Conservation (phyloP, 2,888 invertebrate species). For the Antheraea yamamai region DNA sequence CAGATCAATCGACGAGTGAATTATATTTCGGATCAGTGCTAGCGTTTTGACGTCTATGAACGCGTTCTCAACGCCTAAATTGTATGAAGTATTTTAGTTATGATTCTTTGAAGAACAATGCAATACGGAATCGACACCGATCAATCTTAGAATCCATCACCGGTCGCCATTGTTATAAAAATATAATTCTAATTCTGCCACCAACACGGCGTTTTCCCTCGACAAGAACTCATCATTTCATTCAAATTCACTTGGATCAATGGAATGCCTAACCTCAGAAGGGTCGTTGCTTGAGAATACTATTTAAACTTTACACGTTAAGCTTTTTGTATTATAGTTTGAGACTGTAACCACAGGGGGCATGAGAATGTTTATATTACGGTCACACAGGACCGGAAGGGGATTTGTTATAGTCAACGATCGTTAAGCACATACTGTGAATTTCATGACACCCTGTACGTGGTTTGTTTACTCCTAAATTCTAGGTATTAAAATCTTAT, state of each 20-base stretch:
- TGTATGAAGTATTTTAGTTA: too few relatives aligned
- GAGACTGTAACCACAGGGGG: not conserved
- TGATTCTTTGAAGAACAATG: too few relatives aligned
- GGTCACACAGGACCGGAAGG: not conserved
- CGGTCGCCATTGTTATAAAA: too few relatives aligned
- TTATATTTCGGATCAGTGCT: too few relatives aligned
- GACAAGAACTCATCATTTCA: not conserved
- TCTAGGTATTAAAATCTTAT: not conserved
- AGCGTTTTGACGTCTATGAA: too few relatives aligned
- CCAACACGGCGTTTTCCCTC: not conserved
- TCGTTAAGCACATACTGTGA: not conserved
- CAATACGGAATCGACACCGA: too few relatives aligned
- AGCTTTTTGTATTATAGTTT: not conserved
- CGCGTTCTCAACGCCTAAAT: too few relatives aligned
- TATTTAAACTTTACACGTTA: not conserved
- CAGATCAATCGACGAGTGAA: too few relatives aligned
- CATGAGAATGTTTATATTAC: not conserved
- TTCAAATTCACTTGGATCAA: not conserved
- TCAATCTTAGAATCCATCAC: too few relatives aligned
- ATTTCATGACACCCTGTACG: not conserved
- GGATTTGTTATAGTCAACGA: not conserved
- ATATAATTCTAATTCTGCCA: too few relatives aligned
- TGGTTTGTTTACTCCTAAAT: not conserved
- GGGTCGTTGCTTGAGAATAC: not conserved
- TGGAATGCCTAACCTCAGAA: not conserved